Base-by-base conservation (phyloP, 2,113 vertebrate species). In the Gopherus flavomarginatus region DNA sequence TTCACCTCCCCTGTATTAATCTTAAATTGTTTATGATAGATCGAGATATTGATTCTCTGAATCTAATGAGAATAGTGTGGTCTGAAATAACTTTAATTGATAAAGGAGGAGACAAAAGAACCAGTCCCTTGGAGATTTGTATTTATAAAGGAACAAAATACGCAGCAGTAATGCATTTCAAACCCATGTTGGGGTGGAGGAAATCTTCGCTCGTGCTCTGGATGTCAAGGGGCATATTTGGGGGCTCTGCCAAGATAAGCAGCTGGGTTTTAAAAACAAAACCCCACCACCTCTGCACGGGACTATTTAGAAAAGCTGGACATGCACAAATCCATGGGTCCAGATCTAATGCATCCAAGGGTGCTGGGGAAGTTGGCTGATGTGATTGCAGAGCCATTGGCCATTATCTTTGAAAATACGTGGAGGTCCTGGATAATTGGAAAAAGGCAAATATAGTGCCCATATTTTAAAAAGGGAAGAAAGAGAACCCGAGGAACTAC, bases 11-110 rank as follows among this genome's bases (percentile, higher is more conserved):
- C 88, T 49, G 69, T 83, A 96, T 96, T 95, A 95, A 93, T 94
- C 82, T 75, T 97, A 88, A 97, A 97, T 75, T 54, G 90, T 95
- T 97, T 96, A 96, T 83, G 83, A 96, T 92, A 94, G 87, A 97
- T 91, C 87, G 87, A 92, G 95, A 84, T 88, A 75, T 52, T 95
- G 81, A 89, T 31, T 92, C 94, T 96, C 79, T 83, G 87, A 79
- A 87, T 86, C 52, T 94, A 91, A 95, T 50, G 85, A 94, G 82
- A 95, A 49, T 54, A 83, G 11, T 56, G 38, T 92, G 89, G 79
- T 97, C 82, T 92, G 84, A 96, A 94, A 57, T 49, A 86, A 49
- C 38, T 54, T 93, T 53, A 75, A 27, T 80, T 95, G 85, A 35
- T 90, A 89, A 90, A 56, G 3, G 14, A 89, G 44, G 31, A 93